Conservation (phyloP, 2,113 vertebrate species). For the Nesogale talazaci region DNA sequence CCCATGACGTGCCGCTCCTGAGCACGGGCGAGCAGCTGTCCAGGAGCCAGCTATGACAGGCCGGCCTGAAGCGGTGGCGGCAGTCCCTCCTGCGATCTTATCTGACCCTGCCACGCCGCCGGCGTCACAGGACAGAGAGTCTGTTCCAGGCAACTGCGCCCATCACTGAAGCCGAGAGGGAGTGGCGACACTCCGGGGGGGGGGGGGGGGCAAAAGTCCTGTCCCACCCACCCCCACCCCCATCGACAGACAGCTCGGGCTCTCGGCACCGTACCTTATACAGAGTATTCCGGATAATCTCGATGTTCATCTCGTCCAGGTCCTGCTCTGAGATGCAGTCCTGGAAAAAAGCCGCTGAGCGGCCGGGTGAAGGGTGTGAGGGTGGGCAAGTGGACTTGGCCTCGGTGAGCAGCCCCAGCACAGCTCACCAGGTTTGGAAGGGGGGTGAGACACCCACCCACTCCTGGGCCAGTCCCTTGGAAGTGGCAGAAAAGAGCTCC, state of each 20-base stretch:
- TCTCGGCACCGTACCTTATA: constrained; percentile 91
- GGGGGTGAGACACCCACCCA: background rate
- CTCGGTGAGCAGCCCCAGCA: background rate
- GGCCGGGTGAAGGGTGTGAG: constrained; percentile 50
- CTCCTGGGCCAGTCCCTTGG: constrained; percentile 10
- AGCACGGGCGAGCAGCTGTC: background rate
- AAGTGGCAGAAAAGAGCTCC: constrained; percentile 60
- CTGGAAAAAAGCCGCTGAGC: constrained; percentile 97
- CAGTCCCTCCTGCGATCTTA: constrained; percentile 71
- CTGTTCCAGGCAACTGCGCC: constrained; percentile 32
- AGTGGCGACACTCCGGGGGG: background rate
- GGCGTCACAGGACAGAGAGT: constrained; percentile 46
- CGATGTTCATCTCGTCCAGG: constrained; percentile 99
- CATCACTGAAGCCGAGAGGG: constrained; percentile 29
- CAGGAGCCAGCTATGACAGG: constrained; percentile 64
- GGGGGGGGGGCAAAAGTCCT: background rate
- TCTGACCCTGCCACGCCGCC: background rate
- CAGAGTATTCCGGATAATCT: constrained; percentile 98
- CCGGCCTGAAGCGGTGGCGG: background rate
- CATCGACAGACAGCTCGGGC: background rate
- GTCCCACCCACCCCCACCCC: background rate
- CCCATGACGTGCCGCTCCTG: constrained; percentile 37
- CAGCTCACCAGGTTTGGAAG: background rate
- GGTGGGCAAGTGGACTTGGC: background rate
- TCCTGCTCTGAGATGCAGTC: constrained; percentile 99